phyloP scores from a whole-genome alignment of 2,888 invertebrate genomes.

The Leptinotarsa tumamoca region DNA sequence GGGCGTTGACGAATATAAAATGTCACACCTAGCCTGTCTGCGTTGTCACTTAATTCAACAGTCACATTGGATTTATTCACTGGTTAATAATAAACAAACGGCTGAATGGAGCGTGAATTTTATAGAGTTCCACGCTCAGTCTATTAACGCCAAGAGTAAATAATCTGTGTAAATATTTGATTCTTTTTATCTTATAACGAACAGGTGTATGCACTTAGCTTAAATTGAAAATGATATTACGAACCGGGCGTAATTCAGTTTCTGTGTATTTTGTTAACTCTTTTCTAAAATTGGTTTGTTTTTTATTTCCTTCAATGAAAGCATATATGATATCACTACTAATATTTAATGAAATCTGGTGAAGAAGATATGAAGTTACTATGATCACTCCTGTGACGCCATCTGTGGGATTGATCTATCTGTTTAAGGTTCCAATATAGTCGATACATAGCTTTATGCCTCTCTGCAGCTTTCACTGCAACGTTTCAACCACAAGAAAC shows the following conservation, averaged over 20 bases:
- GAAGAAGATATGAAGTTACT: too few relatives aligned
- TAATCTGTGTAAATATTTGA: constrained; percentile 27
- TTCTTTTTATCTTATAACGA: constrained; percentile 9
- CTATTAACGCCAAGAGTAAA: constrained; percentile 15
- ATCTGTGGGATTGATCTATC: too few relatives aligned
- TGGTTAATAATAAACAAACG: constrained; percentile 25
- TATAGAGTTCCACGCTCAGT: constrained; percentile 15
- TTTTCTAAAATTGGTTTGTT: not conserved
- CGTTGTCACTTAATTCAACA: constrained; percentile 43
- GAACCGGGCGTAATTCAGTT: not conserved
- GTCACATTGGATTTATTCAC: constrained; percentile 37
- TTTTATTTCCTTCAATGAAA: too few relatives aligned
- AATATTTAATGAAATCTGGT: too few relatives aligned
- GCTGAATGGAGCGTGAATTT: constrained; percentile 25
- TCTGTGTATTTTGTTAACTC: not conserved
- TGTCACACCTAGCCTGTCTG: constrained; percentile 37
- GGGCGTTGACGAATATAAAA: constrained; percentile 44
- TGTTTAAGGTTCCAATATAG: too few relatives aligned
- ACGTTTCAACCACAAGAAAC: too few relatives aligned
- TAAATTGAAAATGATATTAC: not conserved
- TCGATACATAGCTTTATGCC: too few relatives aligned
- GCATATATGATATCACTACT: too few relatives aligned
- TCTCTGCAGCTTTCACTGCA: too few relatives aligned
- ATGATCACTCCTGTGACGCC: too few relatives aligned
- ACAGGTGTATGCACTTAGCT: constrained; percentile 24